Base-by-base conservation (phyloP, 2,888 invertebrate genomes). In the Agonopterix subpropinquella region DNA sequence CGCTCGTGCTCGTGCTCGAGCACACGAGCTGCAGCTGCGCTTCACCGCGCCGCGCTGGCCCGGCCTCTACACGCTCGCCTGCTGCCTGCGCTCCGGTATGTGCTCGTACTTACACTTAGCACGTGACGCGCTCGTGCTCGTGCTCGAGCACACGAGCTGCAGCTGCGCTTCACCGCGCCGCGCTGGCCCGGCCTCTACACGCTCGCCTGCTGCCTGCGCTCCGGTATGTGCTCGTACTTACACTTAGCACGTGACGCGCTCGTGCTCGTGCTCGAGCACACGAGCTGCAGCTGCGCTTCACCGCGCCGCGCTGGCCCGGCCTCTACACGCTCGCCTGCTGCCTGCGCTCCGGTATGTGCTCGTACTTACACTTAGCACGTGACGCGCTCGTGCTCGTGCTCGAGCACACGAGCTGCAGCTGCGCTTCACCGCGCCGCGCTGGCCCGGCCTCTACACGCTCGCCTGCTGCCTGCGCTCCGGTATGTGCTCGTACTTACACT, bases 41-140 rank as follows among this genome's bases (percentile, higher is more conserved):
- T 99, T 99, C 80, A 96, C 98, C 2, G 99, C 99, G 57, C 99
- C 99, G 47, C 91, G 92, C 65, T 96, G 96, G 93, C 95, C 96
- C 52, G 98, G 97, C 49, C 90, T 95, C 50, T 99, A 97, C 89
- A 95, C 95, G 45, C 96, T 98, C 75, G 94, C 96, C 44, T 96
- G 99, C 60, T 95, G 96, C 71, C 91, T 99, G 56, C 91, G 97
- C 63, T 98, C 97, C 52, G 92, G 91, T 91, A 59, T 58, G 56
- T 56, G 4, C 4, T 18, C 18, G 3, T 18, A 18, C 18, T 18
- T 4, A 18, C 8, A 28, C 8, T 15, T n/a, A n/a, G n/a, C n/a
- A n/a, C n/a, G 15, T 15, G 18, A 18, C 18, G 18, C 18, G 18
- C n/a, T n/a, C n/a, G n/a, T n/a, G n/a, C n/a, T n/a, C n/a, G n/a